Conservation (phyloP, 2,113 vertebrate species). For the Rhegmatorhina hoffmannsi region DNA sequence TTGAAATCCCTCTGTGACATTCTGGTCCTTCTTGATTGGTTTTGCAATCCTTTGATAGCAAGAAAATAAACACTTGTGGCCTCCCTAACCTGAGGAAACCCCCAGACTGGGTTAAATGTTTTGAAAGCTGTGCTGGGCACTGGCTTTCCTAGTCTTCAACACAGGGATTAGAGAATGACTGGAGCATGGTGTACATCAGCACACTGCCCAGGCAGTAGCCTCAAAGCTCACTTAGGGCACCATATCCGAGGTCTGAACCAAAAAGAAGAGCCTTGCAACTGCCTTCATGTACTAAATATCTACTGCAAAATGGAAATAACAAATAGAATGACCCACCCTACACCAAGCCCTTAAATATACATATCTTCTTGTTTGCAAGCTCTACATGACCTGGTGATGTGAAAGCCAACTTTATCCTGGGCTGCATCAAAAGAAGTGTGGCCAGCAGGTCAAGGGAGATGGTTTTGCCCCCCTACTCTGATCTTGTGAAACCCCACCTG, state of each 20-base stretch:
- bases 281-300: background rate
- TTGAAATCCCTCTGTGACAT: background rate
- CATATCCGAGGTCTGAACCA: background rate
- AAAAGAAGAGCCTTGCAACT: background rate
- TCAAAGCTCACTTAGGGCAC: accelerated
- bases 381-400: background rate
- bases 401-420: background rate
- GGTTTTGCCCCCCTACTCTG: background rate
- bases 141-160: background rate
- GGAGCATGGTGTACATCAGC: background rate
- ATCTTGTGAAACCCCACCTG: background rate
- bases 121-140: background rate
- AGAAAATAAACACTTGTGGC: background rate
- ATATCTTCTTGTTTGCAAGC: background rate
- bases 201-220: background rate
- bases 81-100: background rate
- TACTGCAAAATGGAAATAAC: background rate
- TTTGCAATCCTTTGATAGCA: background rate
- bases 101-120: background rate
- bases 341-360: background rate
- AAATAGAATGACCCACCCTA: background rate
- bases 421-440: background rate
- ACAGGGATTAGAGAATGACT: background rate
- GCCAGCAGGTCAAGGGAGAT: background rate
- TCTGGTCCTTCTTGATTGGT: background rate